These are phyloP conservation scores for Ceyx melanurus DNA, from an alignment of 2,113 vertebrate genomes.

Conservation along the genomic window DNA sequence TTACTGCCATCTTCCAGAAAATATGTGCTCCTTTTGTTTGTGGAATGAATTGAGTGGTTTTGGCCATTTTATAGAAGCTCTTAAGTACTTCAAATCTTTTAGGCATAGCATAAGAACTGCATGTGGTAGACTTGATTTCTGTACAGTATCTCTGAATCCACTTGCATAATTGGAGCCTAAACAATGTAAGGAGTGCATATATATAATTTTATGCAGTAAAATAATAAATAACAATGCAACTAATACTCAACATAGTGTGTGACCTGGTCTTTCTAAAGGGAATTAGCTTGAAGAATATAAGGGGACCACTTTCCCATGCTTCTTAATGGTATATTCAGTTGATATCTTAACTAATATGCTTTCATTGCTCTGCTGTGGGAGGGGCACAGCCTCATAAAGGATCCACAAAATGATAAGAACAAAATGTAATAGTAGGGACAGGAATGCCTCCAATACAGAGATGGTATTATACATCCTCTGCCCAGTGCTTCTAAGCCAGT, in stretches of 20 bases:
- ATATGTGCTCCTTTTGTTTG: background rate
- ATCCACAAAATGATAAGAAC: background rate
- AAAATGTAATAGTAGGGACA: background rate
- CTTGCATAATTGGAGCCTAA: background rate
- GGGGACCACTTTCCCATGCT: background rate
- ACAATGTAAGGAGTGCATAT: background rate
- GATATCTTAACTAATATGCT: background rate
- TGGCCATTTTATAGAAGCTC: background rate
- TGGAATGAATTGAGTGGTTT: background rate
- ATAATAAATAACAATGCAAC: background rate
- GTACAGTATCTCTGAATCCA: background rate
- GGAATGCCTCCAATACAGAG: background rate
- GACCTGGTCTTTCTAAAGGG: background rate
- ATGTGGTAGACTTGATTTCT: background rate
- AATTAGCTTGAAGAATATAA: background rate
- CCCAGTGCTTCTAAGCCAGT: background rate
- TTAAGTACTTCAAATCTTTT: background rate
- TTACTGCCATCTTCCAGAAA: background rate
- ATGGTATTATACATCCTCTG: background rate
- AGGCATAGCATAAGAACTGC: background rate
- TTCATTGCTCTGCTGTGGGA: background rate
- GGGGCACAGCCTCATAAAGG: background rate
- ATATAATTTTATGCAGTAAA: background rate
- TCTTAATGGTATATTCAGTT: background rate
- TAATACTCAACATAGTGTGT: background rate